These are phyloP conservation scores for Pseudomyrmex sp. DNA, from an alignment of 1,140 invertebrate species.

Conservation along the genomic window DNA sequence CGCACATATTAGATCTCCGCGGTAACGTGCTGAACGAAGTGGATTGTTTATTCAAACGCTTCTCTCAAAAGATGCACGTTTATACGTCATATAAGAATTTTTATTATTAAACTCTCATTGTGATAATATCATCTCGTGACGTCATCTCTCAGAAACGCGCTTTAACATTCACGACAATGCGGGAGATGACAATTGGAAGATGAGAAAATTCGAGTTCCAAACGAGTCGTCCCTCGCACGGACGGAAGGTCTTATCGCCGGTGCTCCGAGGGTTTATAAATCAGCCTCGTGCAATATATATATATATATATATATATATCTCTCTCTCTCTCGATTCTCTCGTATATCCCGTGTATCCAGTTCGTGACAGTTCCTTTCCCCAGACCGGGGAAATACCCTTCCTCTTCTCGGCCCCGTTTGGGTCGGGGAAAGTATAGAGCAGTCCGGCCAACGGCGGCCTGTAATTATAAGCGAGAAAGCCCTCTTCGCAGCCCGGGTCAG, in stretches of 20 bases:
- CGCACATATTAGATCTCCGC: neutral
- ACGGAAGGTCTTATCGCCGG: slow-evolving; percentile 17
- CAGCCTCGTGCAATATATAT: neutral
- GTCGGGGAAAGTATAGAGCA: slow-evolving; percentile 65
- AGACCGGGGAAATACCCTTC: slow-evolving; percentile 26
- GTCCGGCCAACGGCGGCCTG: slow-evolving; percentile 50
- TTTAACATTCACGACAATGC: too few relatives aligned
- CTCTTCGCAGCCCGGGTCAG: neutral
- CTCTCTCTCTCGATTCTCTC: neutral
- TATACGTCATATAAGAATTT: neutral
- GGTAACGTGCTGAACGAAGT: neutral
- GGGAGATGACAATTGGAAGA: too few relatives aligned
- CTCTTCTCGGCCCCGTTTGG: neutral
- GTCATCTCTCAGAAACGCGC: too few relatives aligned
- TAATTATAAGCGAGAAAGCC: slow-evolving; percentile 71
- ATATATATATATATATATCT: too few relatives aligned
- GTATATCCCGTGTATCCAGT: slow-evolving; percentile 33
- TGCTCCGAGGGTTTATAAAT: slow-evolving; percentile 17
- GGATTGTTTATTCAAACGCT: neutral
- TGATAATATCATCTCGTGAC: too few relatives aligned
- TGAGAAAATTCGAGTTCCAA: too few relatives aligned
- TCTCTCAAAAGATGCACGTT: too few relatives aligned
- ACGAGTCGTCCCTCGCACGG: too few relatives aligned
- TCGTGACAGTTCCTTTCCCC: slow-evolving; percentile 28
- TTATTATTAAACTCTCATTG: neutral